A percentile compares a stretch with the other conserved stretches of the same genome.
Evolutionary conservation across 2,797 vertebrate genomes (phyloP).

Genomic region (Numenius phaeopus): DNA sequence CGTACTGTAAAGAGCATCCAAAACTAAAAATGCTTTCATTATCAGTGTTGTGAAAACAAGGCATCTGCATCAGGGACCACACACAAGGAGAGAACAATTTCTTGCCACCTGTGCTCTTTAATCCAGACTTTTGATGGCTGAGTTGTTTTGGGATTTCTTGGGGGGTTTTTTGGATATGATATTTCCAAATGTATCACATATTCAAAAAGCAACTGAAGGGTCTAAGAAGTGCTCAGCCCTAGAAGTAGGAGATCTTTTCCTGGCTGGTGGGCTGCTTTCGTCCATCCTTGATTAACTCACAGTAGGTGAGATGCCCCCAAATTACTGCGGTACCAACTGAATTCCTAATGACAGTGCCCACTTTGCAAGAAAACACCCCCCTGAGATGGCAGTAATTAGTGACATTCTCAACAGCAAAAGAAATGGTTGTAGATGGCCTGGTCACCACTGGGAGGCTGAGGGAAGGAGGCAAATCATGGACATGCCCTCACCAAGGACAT

Average conservation of each 20-base stretch:
- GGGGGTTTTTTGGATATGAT: not conserved
- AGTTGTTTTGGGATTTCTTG: not conserved
- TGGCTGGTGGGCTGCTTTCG: not conserved
- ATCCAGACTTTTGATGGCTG: not conserved
- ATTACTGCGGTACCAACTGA: not conserved
- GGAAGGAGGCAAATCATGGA: not conserved
- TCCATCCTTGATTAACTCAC: not conserved
- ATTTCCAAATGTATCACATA: not conserved
- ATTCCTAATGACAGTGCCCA: not conserved
- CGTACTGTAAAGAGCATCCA: not conserved
- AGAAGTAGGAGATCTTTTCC: not conserved
- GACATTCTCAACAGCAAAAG: not conserved
- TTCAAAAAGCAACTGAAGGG: not conserved
- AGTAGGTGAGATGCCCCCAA: not conserved
- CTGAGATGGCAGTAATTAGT: not conserved
- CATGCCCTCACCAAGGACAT: not conserved
- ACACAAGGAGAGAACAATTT: not conserved
- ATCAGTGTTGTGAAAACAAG: constrained; percentile 22
- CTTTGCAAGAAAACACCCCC: not conserved
- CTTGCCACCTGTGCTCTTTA: constrained; percentile 11
- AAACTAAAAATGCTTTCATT: constrained; percentile 36
- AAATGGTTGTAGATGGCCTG: not conserved
- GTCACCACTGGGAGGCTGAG: not conserved
- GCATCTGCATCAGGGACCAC: not conserved
- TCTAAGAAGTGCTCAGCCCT: not conserved